These are phyloP conservation scores for Cyprinella venusta DNA, from an alignment of 2,797 vertebrate species.

Conservation along the genomic window DNA sequence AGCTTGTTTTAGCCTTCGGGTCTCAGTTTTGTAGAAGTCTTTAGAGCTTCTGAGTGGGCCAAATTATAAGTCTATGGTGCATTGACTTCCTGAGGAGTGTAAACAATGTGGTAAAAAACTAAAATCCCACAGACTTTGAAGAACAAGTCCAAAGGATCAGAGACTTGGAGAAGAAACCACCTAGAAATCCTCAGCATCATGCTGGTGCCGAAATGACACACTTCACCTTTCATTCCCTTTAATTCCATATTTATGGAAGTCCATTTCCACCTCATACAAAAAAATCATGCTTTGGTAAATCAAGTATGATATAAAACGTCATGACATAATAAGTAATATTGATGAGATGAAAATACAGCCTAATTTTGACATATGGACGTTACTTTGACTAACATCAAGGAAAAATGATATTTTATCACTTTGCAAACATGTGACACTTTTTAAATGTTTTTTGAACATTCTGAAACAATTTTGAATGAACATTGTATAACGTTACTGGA, in stretches of 20 bases:
- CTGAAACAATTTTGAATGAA: not conserved
- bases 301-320: not conserved
- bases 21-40: not conserved
- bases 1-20: not conserved
- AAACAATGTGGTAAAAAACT: not conserved
- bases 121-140: not conserved
- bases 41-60: not conserved
- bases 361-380: not conserved
- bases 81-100: conserved; percentile 3
- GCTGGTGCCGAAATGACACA: not conserved
- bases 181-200: not conserved
- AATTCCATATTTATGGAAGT: not conserved
- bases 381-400: too few species aligned
- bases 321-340: not conserved
- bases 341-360: not conserved
- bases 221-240: not conserved
- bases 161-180: not conserved
- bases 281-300: not conserved
- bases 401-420: not conserved
- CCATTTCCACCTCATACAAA: not conserved
- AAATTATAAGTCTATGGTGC: not conserved
- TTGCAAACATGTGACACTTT: not conserved
- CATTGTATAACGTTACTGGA: not conserved
- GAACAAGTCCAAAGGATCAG: not conserved
- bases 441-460: not conserved